These are phyloP conservation scores for Heliconius charithonia DNA, from an alignment of 2,888 invertebrate genomes.

Conservation along the genomic window DNA sequence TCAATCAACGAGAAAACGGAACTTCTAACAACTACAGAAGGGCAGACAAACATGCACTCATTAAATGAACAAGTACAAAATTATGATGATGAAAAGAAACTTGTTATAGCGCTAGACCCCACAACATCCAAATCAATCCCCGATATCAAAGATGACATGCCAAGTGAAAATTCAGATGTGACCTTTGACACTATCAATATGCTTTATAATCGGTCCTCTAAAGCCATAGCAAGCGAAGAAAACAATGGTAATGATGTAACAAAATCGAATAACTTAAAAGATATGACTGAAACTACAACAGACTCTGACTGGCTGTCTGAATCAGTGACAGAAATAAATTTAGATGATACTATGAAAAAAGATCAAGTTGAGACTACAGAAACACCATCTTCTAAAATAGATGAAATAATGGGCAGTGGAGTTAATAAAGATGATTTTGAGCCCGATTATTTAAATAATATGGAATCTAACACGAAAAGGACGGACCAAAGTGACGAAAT, in stretches of 20 bases:
- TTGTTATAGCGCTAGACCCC: conserved; percentile 57
- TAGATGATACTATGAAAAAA: conserved; percentile 63
- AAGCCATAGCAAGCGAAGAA: conserved; percentile 60
- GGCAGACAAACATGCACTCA: conserved; percentile 55
- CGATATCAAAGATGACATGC: conserved; percentile 39
- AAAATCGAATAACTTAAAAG: conserved; percentile 50
- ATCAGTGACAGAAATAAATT: conserved; percentile 67
- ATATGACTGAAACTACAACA: conserved; percentile 51
- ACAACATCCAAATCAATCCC: conserved; percentile 42
- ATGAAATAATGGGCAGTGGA: conserved; percentile 63
- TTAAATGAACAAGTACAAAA: conserved; percentile 54
- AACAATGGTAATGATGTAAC: conserved; percentile 48
- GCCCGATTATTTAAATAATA: conserved; percentile 72
- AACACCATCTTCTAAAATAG: conserved; percentile 57
- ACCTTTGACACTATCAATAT: conserved; percentile 71
- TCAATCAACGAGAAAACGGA: conserved; percentile 35
- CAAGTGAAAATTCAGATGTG: conserved; percentile 61
- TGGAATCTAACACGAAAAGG: conserved; percentile 60
- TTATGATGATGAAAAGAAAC: conserved; percentile 54
- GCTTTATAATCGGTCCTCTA: conserved; percentile 70
- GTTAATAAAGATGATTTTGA: conserved; percentile 70
- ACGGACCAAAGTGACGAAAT: conserved; percentile 63
- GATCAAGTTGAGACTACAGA: conserved; percentile 64
- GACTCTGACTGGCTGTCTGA: conserved; percentile 74
- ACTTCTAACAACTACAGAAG: conserved; percentile 48